These are phyloP conservation scores for Bombus terrestris DNA, from an alignment of 1,140 invertebrate species.

Conservation along the genomic window DNA sequence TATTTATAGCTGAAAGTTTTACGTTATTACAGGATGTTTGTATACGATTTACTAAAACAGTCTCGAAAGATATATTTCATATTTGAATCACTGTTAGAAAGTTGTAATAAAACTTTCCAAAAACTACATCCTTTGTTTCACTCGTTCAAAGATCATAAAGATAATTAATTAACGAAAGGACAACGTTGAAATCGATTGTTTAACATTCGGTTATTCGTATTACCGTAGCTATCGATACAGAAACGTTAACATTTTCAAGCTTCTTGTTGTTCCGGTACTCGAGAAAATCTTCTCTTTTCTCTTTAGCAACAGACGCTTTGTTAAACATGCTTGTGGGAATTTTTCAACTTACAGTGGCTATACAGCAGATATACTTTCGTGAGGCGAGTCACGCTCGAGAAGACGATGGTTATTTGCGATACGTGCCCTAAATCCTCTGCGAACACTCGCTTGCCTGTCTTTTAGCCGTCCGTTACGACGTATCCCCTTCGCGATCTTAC, in stretches of 20 bases:
- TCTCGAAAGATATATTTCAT: conserved; percentile 20
- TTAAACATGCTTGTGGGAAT: conserved; percentile 67
- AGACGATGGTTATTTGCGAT: neutral
- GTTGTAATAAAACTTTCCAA: conserved; percentile 55
- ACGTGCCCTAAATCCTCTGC: neutral
- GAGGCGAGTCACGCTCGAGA: neutral
- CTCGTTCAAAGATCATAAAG: neutral
- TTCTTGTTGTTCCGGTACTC: conserved; percentile 60
- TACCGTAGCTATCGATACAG: neutral
- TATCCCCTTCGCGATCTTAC: neutral
- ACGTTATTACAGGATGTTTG: conserved; percentile 46
- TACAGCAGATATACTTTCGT: neutral
- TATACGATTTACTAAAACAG: conserved; percentile 42
- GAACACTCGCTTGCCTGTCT: neutral
- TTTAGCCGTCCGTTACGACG: neutral
- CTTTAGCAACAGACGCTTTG: conserved; percentile 67
- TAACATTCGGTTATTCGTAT: neutral
- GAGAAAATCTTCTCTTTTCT: conserved; percentile 59
- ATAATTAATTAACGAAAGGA: neutral
- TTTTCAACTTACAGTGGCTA: neutral
- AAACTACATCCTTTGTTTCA: conserved; percentile 32
- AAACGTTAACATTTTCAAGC: conserved; percentile 62
- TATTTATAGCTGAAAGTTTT: conserved; percentile 45
- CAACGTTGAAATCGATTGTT: neutral
- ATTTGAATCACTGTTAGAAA: conserved; percentile 28